Conservation (phyloP, 2,797 vertebrate species). For the Chiloscyllium punctatum region DNA sequence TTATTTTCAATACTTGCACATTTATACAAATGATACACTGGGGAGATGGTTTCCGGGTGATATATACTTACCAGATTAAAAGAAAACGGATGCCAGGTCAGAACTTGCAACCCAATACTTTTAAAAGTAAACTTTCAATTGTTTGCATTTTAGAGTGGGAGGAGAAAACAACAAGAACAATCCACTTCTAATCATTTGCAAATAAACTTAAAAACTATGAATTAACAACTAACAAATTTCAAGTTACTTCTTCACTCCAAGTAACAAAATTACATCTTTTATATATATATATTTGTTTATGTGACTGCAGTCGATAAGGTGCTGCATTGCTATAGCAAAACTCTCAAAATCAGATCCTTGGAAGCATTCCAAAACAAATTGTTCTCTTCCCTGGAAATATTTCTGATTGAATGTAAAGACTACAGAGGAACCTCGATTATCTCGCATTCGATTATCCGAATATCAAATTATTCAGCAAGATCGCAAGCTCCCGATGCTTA, state of each 20-base stretch:
- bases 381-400: constrained; percentile 63
- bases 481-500: too few species aligned
- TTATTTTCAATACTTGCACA: constrained; percentile 29
- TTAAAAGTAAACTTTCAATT: constrained; percentile 33
- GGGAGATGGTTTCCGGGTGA: background rate
- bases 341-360: constrained; percentile 40
- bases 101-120: constrained; percentile 22
- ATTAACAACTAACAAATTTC: background rate
- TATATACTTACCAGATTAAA: constrained; percentile 19
- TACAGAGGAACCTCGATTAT: too few species aligned
- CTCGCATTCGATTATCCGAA: too few species aligned
- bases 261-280: background rate
- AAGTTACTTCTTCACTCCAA: background rate
- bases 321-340: background rate
- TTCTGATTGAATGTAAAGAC: constrained; percentile 72
- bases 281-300: background rate
- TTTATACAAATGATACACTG: constrained; percentile 22
- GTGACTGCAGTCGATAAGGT: background rate
- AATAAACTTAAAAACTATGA: background rate
- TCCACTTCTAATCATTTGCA: background rate
- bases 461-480: too few species aligned
- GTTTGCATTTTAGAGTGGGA: background rate
- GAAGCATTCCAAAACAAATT: constrained; percentile 64
- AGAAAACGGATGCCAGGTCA: constrained; percentile 29
- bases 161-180: background rate